Percentiles rank a stretch among this genome's conserved stretches.
These are phyloP conservation scores for Lateolabrax maculatus DNA, from an alignment of 2,797 vertebrate genomes.

Conservation along the genomic window DNA sequence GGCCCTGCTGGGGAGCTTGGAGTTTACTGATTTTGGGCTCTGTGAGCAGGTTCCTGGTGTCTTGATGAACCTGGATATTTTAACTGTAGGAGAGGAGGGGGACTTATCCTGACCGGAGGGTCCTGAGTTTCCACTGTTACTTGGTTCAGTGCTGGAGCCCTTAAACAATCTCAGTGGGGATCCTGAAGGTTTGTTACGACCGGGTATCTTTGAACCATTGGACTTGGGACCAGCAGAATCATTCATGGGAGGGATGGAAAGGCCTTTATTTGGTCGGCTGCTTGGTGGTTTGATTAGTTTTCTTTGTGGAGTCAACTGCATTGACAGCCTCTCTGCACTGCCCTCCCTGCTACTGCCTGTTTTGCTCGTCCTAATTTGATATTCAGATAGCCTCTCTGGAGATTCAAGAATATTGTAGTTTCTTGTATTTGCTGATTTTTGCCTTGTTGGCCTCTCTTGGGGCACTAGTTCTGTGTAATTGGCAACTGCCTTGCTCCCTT, in stretches of 20 bases:
- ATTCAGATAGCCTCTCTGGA: constrained; percentile 81
- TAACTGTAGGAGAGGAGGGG: constrained; percentile 82
- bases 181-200: constrained; percentile 82
- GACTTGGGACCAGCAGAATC: constrained; percentile 78
- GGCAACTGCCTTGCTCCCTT: constrained; percentile 67
- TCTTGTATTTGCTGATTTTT: constrained; percentile 75
- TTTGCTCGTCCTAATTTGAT: constrained; percentile 66
- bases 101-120: constrained; percentile 82
- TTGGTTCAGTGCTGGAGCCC: constrained; percentile 64
- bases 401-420: constrained; percentile 82
- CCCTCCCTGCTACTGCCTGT: constrained; percentile 68
- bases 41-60: constrained; percentile 76
- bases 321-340: constrained; percentile 72
- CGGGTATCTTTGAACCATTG: constrained; percentile 87
- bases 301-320: constrained; percentile 78
- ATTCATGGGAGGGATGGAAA: constrained; percentile 75
- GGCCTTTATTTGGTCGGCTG: constrained; percentile 75
- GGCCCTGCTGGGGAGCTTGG: constrained; percentile 71
- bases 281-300: constrained; percentile 84
- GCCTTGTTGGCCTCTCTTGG: constrained; percentile 85
- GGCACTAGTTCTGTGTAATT: constrained; percentile 80
- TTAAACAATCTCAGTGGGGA: constrained; percentile 86
- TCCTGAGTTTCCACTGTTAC: constrained; percentile 64
- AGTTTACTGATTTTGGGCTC: constrained; percentile 75
- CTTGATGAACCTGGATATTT: constrained; percentile 86